Evolutionary conservation across 1,140 invertebrate genomes (phyloP).

Genomic region (Dufourea novaeangliae): DNA sequence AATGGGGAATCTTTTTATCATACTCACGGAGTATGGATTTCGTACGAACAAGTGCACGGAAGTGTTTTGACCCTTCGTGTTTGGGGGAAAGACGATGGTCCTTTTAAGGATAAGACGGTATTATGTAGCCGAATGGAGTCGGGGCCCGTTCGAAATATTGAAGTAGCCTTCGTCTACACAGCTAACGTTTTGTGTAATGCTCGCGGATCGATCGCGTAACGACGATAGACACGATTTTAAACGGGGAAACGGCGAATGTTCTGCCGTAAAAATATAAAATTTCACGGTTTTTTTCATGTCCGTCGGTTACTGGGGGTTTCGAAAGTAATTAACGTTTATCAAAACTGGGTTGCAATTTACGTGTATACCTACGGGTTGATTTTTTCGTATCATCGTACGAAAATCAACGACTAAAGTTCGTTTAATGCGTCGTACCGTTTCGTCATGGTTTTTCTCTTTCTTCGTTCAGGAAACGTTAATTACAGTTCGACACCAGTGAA

Average conservation of each 20-base stretch:
- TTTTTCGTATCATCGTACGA: too few relatives aligned
- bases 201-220: neutral
- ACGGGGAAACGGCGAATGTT: too few relatives aligned
- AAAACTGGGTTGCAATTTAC: conserved; percentile 6
- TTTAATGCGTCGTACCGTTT: neutral
- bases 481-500: neutral
- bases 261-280: too few relatives aligned
- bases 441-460: too few relatives aligned
- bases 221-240: neutral
- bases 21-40: conserved; percentile 47
- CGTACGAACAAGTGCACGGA: conserved; percentile 21
- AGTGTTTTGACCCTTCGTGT: conserved; percentile 35
- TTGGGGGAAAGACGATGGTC: conserved; percentile 9
- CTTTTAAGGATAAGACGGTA: conserved; percentile 28
- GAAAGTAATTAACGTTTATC: conserved; percentile 13
- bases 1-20: conserved; percentile 63
- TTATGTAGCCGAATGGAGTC: neutral
- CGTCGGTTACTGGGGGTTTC: neutral
- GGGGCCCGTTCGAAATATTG: neutral
- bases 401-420: too few relatives aligned
- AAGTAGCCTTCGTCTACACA: neutral
- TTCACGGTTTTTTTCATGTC: too few relatives aligned
- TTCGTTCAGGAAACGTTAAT: neutral
- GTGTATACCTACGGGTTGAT: too few relatives aligned
- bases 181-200: neutral